These are phyloP conservation scores for Podarcis raffonei DNA, from an alignment of 2,113 vertebrate species.

Conservation along the genomic window DNA sequence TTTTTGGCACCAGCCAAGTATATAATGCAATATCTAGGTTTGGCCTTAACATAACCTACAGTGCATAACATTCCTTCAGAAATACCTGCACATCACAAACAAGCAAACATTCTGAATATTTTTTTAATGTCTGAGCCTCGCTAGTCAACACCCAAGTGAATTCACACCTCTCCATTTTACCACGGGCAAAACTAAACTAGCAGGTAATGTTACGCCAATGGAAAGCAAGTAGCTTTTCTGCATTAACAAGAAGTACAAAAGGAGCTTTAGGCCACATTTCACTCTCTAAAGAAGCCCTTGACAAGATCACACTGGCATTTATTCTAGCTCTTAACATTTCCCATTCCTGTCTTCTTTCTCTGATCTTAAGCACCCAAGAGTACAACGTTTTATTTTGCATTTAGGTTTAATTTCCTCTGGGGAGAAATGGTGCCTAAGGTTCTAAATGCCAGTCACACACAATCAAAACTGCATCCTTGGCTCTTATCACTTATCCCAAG, in stretches of 20 bases:
- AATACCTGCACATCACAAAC: not conserved
- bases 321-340: slow-evolving; percentile 24
- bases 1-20: not conserved
- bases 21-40: not conserved
- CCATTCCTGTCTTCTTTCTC: slow-evolving; percentile 25
- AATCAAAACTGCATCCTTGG: slow-evolving; percentile 5
- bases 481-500: not conserved
- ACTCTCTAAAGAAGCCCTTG: slow-evolving; percentile 26
- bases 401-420: slow-evolving; percentile 35
- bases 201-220: not conserved
- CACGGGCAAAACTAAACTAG: not conserved
- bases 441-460: slow-evolving; percentile 30
- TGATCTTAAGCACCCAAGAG: slow-evolving; percentile 29
- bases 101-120: not conserved
- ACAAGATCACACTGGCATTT: slow-evolving; percentile 30
- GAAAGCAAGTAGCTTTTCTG: not conserved
- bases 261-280: slow-evolving; percentile 10
- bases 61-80: not conserved
- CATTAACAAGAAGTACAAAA: slow-evolving; percentile 18
- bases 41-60: not conserved
- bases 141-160: not conserved
- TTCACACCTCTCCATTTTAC: not conserved
- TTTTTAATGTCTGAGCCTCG: not conserved
- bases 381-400: slow-evolving; percentile 25
- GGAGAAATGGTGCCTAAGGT: slow-evolving; percentile 17